Base-by-base conservation (phyloP, 1,140 invertebrate species). In the Microplitis mediator region DNA sequence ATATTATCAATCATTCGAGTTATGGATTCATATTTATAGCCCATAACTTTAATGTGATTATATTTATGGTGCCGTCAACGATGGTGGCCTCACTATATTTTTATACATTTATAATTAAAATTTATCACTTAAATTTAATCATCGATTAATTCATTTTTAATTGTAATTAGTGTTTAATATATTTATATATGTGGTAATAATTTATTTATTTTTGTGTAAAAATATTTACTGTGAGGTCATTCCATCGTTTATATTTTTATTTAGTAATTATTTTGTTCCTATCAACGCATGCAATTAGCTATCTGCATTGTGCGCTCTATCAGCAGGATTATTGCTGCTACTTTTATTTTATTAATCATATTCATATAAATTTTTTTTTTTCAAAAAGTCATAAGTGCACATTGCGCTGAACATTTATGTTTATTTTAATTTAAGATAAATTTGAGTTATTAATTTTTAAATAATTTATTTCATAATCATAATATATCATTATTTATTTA, bases 1-100 rank as follows among this genome's bases (percentile, higher is more conserved):
- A 56, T 69, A 50, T 9, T 61, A 54, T 73, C 32, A 39, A 34
- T 45, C 39, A 68, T 14, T 67, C 39, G 66, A 71, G 77, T 73
- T 81, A 82, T 80, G 83, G 83, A 85, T 81, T 78, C 70, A 79
- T 66, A 80, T 81, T 62, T 75, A 78, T 81, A 64, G 83, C 83
- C 84, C 82, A 81, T 86, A 80, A 75, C 79, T 84, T 75, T 39
- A 67, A 51, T 69, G 51, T 63, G 60, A 75, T 76, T 50, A 69
- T 76, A 65, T 75, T 77, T 77, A 58, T 69, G 63, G 45, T 67
- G 34, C 52, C 61, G 62, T 58, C 39, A 56, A 70, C 35, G 51
- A 74, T 64, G 52, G 35, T 69, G 14, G 31, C 51, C 34, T 64
- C 39, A 65, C 51, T n/a, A 31, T 16, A 54, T 34, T 32, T n/a